phyloP scores from a whole-genome alignment of 2,888 invertebrate species.

The Sepioteuthis lessoniana region DNA sequence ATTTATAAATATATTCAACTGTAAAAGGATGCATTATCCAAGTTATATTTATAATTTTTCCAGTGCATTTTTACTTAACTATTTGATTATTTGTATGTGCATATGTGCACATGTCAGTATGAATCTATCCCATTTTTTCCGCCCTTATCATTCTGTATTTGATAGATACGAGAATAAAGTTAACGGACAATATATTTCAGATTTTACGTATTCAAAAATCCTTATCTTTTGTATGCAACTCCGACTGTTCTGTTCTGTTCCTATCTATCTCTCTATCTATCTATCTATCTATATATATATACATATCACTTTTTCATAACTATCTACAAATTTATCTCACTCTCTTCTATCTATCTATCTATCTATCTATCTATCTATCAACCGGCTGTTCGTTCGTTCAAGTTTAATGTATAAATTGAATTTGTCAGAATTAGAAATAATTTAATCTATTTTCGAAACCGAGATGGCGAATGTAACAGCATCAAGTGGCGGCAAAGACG shows the following conservation, averaged over 20 bases:
- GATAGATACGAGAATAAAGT: too few species aligned
- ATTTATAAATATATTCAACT: neutral
- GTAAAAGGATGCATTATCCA: neutral
- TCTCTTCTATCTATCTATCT: neutral
- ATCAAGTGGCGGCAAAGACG: constrained; percentile 33
- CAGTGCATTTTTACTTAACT: neutral
- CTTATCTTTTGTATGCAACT: too few species aligned
- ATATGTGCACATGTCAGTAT: neutral
- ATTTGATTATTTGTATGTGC: neutral
- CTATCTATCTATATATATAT: neutral
- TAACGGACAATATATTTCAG: too few species aligned
- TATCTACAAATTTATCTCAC: neutral
- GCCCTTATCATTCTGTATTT: too few species aligned
- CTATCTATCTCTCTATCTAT: neutral
- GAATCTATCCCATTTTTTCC: neutral
- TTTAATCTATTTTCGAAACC: constrained; percentile 23
- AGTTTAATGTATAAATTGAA: constrained; percentile 33
- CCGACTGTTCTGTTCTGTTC: too few species aligned
- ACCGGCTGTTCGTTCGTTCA: neutral
- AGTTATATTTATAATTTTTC: neutral
- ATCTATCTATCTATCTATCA: neutral
- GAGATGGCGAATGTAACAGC: constrained; percentile 12
- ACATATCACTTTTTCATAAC: neutral
- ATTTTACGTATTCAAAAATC: too few species aligned
- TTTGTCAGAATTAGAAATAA: constrained; percentile 33